Conservation (phyloP, 2,888 invertebrate genomes). For the Azorinus chamasolen region DNA sequence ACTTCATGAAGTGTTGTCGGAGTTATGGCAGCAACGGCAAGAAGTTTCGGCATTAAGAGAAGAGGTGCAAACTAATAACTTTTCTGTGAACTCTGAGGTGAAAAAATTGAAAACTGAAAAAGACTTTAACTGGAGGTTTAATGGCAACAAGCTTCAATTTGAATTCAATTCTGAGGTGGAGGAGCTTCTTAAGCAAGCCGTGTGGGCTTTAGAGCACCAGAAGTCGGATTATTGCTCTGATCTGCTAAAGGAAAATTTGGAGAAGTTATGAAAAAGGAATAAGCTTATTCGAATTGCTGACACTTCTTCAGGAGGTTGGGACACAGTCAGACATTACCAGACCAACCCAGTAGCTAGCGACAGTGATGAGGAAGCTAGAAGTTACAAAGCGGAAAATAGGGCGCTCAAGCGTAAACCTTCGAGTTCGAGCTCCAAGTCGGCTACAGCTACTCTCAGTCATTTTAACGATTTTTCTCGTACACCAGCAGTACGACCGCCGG, state of each 20-base stretch:
- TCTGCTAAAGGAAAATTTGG: neutral
- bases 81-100: constrained; percentile 1
- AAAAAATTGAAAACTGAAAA: constrained; percentile 7
- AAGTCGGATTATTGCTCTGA: neutral
- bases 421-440: neutral
- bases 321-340: constrained; percentile 32
- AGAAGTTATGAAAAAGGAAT: constrained; percentile 12
- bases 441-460: neutral
- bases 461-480: neutral
- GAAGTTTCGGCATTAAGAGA: constrained; percentile 18
- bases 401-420: constrained; percentile 13
- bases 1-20: too few relatives aligned
- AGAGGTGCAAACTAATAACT: neutral
- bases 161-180: constrained; percentile 2
- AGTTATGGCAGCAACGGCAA: too few relatives aligned
- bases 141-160: constrained; percentile 10
- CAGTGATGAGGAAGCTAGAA: constrained; percentile 36
- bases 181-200: constrained; percentile 8
- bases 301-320: constrained; percentile 32
- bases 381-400: constrained; percentile 19
- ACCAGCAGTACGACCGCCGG: too few relatives aligned
- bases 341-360: constrained; percentile 32
- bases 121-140: constrained; percentile 6
- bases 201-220: constrained; percentile 5
- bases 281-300: constrained; percentile 37